Percentiles rank a stretch among this genome's conserved stretches.
Evolutionary conservation across 2,888 invertebrate species (phyloP).

Genomic region (Acanthacorydalis orientalis): DNA sequence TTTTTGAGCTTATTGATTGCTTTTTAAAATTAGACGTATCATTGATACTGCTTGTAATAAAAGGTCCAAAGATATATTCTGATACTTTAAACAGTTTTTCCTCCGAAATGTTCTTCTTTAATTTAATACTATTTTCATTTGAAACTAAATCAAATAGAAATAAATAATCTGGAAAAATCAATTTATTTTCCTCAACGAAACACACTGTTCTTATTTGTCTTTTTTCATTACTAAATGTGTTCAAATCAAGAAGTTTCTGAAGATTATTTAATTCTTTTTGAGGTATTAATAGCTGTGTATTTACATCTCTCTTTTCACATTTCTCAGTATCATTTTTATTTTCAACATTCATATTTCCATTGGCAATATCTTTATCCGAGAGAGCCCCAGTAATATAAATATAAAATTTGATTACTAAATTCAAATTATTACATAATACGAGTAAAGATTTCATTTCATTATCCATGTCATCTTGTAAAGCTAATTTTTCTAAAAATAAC

Average conservation of each 20-base stretch:
- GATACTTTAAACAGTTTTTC: constrained; percentile 24
- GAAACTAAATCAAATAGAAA: constrained; percentile 29
- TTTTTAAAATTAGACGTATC: constrained; percentile 15
- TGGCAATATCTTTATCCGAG: constrained; percentile 11
- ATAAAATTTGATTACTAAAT: constrained; percentile 19
- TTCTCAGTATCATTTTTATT: constrained; percentile 6
- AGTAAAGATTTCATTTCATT: constrained; percentile 16
- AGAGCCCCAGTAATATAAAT: constrained; percentile 11
- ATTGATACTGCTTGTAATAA: constrained; percentile 14
- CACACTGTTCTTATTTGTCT: constrained; percentile 33
- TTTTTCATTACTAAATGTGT: constrained; percentile 23
- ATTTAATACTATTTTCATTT: constrained; percentile 19
- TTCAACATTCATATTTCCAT: constrained; percentile 14
- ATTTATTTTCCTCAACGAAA: constrained; percentile 34
- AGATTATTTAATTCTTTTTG: constrained; percentile 42
- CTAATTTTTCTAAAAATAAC: constrained; percentile 22
- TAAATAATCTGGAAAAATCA: constrained; percentile 35
- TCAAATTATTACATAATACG: constrained; percentile 18
- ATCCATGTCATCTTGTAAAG: constrained; percentile 17
- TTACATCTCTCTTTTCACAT: constrained; percentile 10
- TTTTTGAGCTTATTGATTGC: constrained; percentile 22
- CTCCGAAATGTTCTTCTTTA: constrained; percentile 25
- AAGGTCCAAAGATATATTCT: constrained; percentile 20
- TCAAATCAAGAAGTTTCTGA: constrained; percentile 42
- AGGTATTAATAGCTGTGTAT: constrained; percentile 22